phyloP scores from a whole-genome alignment of 2,888 invertebrate species.

The Morpho deidamia region DNA sequence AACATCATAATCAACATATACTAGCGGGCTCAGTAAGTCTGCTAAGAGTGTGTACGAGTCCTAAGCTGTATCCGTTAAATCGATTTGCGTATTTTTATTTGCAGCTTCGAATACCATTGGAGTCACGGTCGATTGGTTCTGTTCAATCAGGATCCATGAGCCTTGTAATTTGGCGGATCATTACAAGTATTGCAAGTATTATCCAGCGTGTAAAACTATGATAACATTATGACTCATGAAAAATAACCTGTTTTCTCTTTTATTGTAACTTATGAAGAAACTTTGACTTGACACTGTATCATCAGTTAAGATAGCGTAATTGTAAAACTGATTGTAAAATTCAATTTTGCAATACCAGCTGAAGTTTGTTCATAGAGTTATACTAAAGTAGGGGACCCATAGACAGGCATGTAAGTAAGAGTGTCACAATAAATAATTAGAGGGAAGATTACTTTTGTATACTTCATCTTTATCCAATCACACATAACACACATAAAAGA shows the following conservation, averaged over 20 bases:
- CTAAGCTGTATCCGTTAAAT: slow-evolving; percentile 46
- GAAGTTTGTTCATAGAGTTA: no score
- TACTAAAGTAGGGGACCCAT: no score
- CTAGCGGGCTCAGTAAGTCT: neutral
- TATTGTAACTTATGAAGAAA: neutral
- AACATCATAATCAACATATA: neutral
- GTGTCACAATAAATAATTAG: no score
- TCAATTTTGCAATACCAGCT: no score
- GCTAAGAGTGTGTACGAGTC: slow-evolving; percentile 37
- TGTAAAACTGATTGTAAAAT: no score
- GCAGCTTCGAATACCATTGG: slow-evolving; percentile 49
- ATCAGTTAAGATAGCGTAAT: no score
- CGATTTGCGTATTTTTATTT: slow-evolving; percentile 43
- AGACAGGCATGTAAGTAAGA: no score
- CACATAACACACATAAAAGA: no score
- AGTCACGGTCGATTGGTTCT: slow-evolving; percentile 59
- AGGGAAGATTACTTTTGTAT: no score
- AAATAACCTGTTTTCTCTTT: neutral
- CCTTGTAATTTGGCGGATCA: slow-evolving; percentile 28
- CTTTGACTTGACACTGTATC: neutral
- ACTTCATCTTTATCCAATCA: no score
- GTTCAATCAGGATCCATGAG: slow-evolving; percentile 46
- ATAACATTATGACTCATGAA: no score
- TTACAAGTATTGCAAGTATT: slow-evolving; percentile 12
- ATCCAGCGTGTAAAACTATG: neutral